phyloP scores from a whole-genome alignment of 2,797 vertebrate species.

The Sebastes itinus region DNA sequence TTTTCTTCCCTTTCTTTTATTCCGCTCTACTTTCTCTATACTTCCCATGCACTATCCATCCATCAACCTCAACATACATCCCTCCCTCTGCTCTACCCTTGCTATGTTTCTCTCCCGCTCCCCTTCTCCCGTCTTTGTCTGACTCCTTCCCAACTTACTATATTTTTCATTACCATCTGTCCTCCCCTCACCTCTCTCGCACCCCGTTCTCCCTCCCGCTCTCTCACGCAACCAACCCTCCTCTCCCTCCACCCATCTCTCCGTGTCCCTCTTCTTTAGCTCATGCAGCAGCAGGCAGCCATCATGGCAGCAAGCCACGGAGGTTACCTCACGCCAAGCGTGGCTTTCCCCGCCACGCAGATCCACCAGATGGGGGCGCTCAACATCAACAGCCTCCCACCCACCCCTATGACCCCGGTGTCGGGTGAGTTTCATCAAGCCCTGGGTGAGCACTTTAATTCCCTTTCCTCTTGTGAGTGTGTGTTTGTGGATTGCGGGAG shows the following conservation, averaged over 20 bases:
- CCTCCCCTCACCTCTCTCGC: slow-evolving; percentile 58
- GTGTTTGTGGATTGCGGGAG: not conserved
- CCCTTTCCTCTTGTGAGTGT: slow-evolving; percentile 45
- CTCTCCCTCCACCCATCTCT: slow-evolving; percentile 60
- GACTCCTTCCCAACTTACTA: slow-evolving; percentile 56
- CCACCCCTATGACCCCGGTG: slow-evolving; percentile 88
- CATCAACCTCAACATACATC: slow-evolving; percentile 77
- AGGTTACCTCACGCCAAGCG: slow-evolving; percentile 93
- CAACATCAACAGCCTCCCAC: slow-evolving; percentile 95
- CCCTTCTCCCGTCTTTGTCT: slow-evolving; percentile 43
- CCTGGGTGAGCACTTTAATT: slow-evolving; percentile 84
- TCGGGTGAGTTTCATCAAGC: slow-evolving; percentile 88
- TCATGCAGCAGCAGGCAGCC: slow-evolving; percentile 99
- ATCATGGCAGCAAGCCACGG: slow-evolving; percentile 95
- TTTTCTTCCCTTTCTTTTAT: slow-evolving; percentile 76
- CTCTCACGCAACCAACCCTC: slow-evolving; percentile 22
- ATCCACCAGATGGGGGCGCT: slow-evolving; percentile 98
- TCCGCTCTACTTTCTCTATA: slow-evolving; percentile 81
- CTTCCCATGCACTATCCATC: slow-evolving; percentile 78
- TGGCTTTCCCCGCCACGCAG: slow-evolving; percentile 94
- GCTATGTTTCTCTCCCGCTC: slow-evolving; percentile 43
- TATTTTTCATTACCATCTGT: slow-evolving; percentile 68
- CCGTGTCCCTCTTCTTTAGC: slow-evolving; percentile 83
- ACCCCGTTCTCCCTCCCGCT: slow-evolving; percentile 20
- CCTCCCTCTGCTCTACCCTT: slow-evolving; percentile 66